Conservation (phyloP, 2,797 vertebrate genomes). For the Aeoliscus strigatus region DNA sequence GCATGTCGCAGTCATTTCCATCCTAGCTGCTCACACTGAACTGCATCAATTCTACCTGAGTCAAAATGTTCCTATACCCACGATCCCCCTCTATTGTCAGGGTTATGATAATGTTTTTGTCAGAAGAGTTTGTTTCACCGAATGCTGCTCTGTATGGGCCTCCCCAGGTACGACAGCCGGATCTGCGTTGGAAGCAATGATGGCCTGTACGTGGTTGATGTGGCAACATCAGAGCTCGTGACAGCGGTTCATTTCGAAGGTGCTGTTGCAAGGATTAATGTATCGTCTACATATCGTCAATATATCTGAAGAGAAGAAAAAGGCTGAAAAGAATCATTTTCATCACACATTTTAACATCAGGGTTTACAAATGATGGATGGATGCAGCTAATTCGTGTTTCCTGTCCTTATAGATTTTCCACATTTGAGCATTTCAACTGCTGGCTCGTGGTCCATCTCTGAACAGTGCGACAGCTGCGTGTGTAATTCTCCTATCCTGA, state of each 20-base stretch:
- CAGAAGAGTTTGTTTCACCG: no score
- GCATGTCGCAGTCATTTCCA: constrained; percentile 36
- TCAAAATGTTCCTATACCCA: no score
- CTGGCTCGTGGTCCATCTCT: constrained; percentile 76
- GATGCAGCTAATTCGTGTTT: neutral
- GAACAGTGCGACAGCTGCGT: constrained; percentile 59
- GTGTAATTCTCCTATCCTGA: constrained; percentile 43
- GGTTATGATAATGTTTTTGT: no score
- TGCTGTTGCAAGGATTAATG: constrained; percentile 55
- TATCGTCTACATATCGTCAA: no score
- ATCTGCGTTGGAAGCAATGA: constrained; percentile 83
- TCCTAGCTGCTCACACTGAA: no score
- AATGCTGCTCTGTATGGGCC: constrained; percentile 24
- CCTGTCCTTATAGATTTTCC: constrained; percentile 47
- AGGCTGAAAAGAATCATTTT: no score
- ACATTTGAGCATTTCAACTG: constrained; percentile 72
- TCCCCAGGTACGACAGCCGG: constrained; percentile 49
- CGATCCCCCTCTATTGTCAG: no score
- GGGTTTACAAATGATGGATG: no score
- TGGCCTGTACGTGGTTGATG: constrained; percentile 80
- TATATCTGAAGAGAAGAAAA: no score
- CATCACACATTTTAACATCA: no score
- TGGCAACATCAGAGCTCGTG: constrained; percentile 80
- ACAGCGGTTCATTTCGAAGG: constrained; percentile 76
- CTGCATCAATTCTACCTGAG: no score